These are phyloP conservation scores for Mizuhopecten yessoensis DNA, from an alignment of 1,140 invertebrate genomes.

Conservation along the genomic window DNA sequence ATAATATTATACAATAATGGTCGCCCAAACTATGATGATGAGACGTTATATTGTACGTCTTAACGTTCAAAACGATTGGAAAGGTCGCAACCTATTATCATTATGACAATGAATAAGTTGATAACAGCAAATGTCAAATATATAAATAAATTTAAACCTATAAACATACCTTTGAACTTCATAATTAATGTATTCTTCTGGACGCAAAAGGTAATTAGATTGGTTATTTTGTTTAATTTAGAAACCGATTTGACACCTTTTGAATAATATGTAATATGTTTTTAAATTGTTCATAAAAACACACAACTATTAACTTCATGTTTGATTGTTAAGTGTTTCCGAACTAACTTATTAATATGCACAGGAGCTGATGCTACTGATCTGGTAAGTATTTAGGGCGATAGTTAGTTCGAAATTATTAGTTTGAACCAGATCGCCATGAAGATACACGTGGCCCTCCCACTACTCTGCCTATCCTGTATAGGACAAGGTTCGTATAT, in stretches of 20 bases:
- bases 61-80: background rate
- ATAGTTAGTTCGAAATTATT: background rate
- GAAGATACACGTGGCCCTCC: background rate
- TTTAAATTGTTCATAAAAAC: constrained; percentile 16
- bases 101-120: too few species aligned
- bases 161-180: background rate
- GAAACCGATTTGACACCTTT: background rate
- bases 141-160: background rate
- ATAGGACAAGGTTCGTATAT: background rate
- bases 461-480: background rate
- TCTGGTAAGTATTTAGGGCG: background rate
- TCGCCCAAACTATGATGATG: background rate
- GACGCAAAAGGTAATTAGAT: constrained; percentile 14
- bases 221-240: background rate
- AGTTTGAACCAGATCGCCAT: background rate
- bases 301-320: background rate
- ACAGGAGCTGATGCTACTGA: background rate
- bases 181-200: background rate
- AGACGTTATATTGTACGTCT: background rate
- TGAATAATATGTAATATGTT: background rate
- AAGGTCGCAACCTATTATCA: background rate
- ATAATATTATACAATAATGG: background rate
- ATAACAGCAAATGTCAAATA: background rate
- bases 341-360: background rate
- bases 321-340: background rate